phyloP scores from a whole-genome alignment of 1,140 invertebrate genomes.

The Drosophila equinoxialis region DNA sequence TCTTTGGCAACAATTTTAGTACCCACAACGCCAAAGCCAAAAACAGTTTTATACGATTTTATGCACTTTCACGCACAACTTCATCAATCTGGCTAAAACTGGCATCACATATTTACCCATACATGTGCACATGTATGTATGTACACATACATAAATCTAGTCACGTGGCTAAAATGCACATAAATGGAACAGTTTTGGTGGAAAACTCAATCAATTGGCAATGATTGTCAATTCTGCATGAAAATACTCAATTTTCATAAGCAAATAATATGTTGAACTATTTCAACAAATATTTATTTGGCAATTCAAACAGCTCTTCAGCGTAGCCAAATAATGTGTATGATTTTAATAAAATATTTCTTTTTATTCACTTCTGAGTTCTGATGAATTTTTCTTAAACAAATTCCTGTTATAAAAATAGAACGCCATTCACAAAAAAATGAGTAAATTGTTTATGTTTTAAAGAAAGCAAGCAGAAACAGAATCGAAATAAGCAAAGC shows the following conservation, averaged over 20 bases:
- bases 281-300: slow-evolving; percentile 2
- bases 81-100: slow-evolving; percentile 26
- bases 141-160: not conserved
- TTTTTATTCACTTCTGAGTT: not conserved
- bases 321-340: not conserved
- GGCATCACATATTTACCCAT: not conserved
- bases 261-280: too few species aligned
- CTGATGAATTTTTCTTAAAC: slow-evolving; percentile 9
- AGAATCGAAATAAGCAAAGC: slow-evolving; percentile 6
- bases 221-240: not conserved
- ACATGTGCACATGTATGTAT: slow-evolving; percentile 9
- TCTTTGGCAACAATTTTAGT: slow-evolving; percentile 71
- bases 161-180: not conserved
- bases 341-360: not conserved
- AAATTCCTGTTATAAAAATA: slow-evolving; percentile 37
- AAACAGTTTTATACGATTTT: slow-evolving; percentile 62
- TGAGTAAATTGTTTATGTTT: slow-evolving; percentile 2
- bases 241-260: too few species aligned
- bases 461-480: slow-evolving; percentile 19
- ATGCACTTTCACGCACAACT: slow-evolving; percentile 58
- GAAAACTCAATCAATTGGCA: not conserved
- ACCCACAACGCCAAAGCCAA: slow-evolving; percentile 42
- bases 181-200: not conserved
- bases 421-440: slow-evolving; percentile 16
- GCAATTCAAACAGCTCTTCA: not conserved